Evolutionary conservation across 2,797 vertebrate species (phyloP).

Genomic region (Tolypeutes matacus): DNA sequence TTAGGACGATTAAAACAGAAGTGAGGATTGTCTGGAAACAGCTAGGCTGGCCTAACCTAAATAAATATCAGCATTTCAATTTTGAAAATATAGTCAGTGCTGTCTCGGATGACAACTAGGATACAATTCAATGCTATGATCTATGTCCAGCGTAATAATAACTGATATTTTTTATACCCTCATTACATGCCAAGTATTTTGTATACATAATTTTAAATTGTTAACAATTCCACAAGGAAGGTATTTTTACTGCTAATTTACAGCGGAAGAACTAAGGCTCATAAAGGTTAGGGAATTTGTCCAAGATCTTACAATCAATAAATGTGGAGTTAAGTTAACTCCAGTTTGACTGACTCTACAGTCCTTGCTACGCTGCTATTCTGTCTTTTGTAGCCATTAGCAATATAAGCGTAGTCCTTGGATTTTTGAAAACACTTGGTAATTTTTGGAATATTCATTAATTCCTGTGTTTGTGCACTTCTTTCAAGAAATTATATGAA

Average conservation of each 20-base stretch:
- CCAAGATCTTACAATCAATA: neutral
- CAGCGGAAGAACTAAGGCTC: neutral
- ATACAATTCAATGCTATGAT: neutral
- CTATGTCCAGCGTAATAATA: neutral
- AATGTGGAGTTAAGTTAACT: neutral
- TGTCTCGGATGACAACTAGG: neutral
- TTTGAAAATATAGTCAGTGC: conserved; percentile 2
- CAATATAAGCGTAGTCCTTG: neutral
- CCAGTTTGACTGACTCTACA: neutral
- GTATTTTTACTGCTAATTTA: neutral
- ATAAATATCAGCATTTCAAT: neutral
- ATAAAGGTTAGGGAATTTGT: neutral
- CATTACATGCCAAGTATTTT: neutral
- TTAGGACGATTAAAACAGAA: neutral
- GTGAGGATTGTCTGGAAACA: neutral
- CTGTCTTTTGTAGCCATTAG: neutral
- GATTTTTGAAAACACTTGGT: neutral
- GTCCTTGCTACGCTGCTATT: neutral
- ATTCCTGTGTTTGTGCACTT: neutral
- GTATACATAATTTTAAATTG: neutral
- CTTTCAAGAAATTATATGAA: conserved; percentile 3
- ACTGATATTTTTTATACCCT: neutral
- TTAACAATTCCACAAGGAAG: neutral
- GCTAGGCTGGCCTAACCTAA: neutral
- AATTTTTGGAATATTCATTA: conserved; percentile 9